Conservation (phyloP, 2,113 vertebrate species). For the Daphoenositta chrysoptera region DNA sequence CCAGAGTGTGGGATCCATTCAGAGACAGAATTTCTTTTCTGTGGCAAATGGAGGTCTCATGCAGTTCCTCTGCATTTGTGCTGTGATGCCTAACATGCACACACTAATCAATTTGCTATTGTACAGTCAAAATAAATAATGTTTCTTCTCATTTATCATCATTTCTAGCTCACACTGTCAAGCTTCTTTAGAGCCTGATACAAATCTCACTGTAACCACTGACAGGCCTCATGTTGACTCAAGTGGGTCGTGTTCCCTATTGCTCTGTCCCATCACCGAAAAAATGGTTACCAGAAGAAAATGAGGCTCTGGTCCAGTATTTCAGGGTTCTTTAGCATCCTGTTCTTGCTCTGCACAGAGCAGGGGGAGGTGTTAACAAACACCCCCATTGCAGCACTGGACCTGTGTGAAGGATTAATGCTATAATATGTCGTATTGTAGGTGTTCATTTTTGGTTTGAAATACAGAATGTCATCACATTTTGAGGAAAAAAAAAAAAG, state of each 20-base stretch:
- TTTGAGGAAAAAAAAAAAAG: neutral
- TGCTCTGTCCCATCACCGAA: neutral
- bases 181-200: neutral
- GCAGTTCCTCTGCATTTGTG: neutral
- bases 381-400: neutral
- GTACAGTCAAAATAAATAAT: neutral
- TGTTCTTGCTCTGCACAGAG: neutral
- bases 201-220: neutral
- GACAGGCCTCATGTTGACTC: neutral
- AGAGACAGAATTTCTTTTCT: neutral
- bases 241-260: rapidly evolving
- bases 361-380: neutral
- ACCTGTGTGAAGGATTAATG: neutral
- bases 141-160: neutral
- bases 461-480: neutral
- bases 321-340: neutral
- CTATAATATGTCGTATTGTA: rapidly evolving
- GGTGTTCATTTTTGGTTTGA: neutral
- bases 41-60: neutral
- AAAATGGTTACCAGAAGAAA: rapidly evolving
- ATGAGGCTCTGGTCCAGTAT: neutral
- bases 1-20: neutral
- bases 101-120: neutral
- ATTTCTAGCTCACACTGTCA: neutral
- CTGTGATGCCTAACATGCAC: rapidly evolving